Evolutionary conservation across 2,113 vertebrate species (phyloP).

Genomic region (Clarias gariepinus): DNA sequence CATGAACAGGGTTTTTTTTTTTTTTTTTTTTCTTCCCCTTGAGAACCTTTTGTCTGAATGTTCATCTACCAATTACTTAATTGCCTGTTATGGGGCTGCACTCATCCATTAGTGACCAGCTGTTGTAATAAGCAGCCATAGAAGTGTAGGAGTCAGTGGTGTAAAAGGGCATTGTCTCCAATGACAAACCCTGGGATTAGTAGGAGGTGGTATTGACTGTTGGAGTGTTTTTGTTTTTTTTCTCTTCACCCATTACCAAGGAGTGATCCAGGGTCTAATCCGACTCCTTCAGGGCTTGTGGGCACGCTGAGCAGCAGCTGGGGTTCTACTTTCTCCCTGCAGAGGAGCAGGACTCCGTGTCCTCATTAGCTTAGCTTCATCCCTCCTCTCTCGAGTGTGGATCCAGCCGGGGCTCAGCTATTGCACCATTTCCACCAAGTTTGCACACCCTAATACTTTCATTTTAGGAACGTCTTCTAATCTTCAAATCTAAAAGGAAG

Average conservation of each 20-base stretch:
- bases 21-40: background rate
- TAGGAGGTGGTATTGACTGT: conserved; percentile 59
- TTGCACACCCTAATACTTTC: conserved; percentile 66
- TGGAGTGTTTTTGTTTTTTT: conserved; percentile 31
- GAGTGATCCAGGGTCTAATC: conserved; percentile 69
- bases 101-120: conserved; percentile 64
- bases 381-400: conserved; percentile 54
- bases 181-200: conserved; percentile 67
- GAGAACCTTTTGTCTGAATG: conserved; percentile 47
- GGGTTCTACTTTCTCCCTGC: conserved; percentile 54
- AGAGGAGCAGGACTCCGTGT: conserved; percentile 55
- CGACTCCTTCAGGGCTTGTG: conserved; percentile 61
- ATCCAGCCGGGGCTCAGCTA: conserved; percentile 62
- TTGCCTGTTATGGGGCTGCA: conserved; percentile 60
- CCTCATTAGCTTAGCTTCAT: conserved; percentile 73
- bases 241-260: conserved; percentile 58
- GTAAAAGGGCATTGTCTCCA: conserved; percentile 69
- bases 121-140: conserved; percentile 63
- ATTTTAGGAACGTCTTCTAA: conserved; percentile 66
- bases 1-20: conserved; percentile 19
- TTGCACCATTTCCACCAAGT: conserved; percentile 68
- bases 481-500: conserved; percentile 65
- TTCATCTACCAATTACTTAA: conserved; percentile 71
- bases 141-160: conserved; percentile 56
- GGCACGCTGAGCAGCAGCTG: conserved; percentile 62